Conservation (phyloP, 2,797 vertebrate species). For the Tokudaia tokunoshimensis region DNA sequence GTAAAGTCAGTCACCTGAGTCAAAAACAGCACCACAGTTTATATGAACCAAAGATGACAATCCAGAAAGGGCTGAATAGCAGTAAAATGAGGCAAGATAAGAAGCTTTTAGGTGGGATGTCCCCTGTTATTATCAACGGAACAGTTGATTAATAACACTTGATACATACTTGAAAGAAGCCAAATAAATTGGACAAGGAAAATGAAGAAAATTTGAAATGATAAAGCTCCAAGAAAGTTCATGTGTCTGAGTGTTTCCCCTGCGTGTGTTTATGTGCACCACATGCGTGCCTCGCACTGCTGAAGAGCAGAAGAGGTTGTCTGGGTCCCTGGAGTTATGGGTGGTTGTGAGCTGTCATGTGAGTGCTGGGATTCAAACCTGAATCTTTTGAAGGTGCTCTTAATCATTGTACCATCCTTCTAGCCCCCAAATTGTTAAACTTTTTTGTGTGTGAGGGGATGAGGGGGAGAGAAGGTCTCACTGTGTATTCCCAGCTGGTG, state of each 20-base stretch:
- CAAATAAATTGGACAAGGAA: background rate
- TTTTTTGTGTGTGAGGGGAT: background rate
- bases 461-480: background rate
- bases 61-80: background rate
- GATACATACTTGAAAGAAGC: background rate
- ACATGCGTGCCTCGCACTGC: background rate
- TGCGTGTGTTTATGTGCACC: background rate
- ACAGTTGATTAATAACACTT: background rate
- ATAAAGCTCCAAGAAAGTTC: background rate
- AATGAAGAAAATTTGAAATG: background rate
- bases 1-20: background rate
- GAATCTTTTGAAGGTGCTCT: background rate
- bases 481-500: background rate
- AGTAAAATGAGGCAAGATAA: background rate
- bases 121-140: background rate
- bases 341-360: background rate
- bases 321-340: background rate
- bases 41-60: background rate
- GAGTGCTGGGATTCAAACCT: background rate
- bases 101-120: background rate
- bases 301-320: background rate
- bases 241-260: background rate
- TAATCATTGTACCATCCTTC: background rate
- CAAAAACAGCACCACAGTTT: background rate
- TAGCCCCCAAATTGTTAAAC: background rate